phyloP scores from a whole-genome alignment of 64 coral and sea anemone species.

The Stichodactyla mertensii region DNA sequence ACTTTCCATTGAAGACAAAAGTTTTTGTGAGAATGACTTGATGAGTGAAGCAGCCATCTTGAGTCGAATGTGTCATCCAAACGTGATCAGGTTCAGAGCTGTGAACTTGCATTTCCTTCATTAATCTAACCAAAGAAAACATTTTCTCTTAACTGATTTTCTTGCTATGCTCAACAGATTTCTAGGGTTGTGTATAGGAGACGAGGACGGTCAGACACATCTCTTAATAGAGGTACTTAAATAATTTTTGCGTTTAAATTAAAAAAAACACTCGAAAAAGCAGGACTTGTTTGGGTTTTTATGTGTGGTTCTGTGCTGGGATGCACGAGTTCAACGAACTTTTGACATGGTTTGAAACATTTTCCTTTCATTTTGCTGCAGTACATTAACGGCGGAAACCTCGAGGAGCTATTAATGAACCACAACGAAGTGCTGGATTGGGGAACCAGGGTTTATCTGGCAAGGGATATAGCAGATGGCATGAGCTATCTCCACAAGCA shows the following conservation, averaged over 20 bases:
- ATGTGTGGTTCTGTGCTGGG: background rate
- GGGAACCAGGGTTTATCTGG: conserved; percentile 69
- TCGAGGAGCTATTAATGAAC: conserved; percentile 70
- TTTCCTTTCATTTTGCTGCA: conserved; percentile 39
- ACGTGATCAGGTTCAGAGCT: conserved; percentile 54
- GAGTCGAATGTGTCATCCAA: conserved; percentile 70
- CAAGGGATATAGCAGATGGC: conserved; percentile 77
- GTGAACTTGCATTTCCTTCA: background rate
- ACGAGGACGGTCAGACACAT: conserved; percentile 37
- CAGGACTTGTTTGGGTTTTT: background rate
- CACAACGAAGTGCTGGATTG: conserved; percentile 59
- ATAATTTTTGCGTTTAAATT: background rate
- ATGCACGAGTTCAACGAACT: background rate
- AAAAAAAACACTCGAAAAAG: background rate
- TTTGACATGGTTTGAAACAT: background rate
- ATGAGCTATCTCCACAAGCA: conserved; percentile 66
- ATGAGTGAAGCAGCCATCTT: conserved; percentile 56
- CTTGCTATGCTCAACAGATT: conserved; percentile 41
- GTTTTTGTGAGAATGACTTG: conserved; percentile 18
- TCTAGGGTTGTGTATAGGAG: conserved; percentile 49
- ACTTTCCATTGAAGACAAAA: conserved; percentile 6
- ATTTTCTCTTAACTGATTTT: background rate
- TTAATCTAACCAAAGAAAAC: background rate
- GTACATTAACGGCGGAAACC: conserved; percentile 83
- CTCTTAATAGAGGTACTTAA: conserved; percentile 72